Conservation (phyloP, 1,140 invertebrate species). For the Papilio dardanus region DNA sequence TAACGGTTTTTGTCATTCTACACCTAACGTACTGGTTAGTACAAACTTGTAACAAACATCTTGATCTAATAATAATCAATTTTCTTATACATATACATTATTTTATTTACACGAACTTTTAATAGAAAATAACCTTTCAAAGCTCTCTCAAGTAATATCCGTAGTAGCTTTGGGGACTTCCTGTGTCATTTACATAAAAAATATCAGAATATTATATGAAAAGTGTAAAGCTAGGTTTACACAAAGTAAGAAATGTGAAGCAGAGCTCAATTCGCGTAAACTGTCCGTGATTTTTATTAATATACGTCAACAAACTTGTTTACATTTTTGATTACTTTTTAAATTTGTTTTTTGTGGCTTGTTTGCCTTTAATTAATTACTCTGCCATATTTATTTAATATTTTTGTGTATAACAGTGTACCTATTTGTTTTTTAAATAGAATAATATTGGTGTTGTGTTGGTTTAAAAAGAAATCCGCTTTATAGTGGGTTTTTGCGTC, state of each 20-base stretch:
- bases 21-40: background rate
- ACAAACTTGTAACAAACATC: background rate
- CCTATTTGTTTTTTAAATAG: background rate
- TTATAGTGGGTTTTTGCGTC: constrained; percentile 1
- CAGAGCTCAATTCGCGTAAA: background rate
- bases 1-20: background rate
- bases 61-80: background rate
- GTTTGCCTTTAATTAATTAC: too few species aligned
- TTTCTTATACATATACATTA: background rate
- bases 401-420: background rate
- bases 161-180: background rate
- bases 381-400: background rate
- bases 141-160: constrained; percentile 2
- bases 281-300: too few species aligned
- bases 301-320: too few species aligned
- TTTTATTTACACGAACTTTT: background rate
- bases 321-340: too few species aligned
- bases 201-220: background rate
- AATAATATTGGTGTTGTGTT: background rate
- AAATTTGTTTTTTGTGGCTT: too few species aligned
- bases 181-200: constrained; percentile 4
- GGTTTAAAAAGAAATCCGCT: background rate
- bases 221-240: background rate
- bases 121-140: background rate
- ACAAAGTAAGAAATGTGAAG: too few species aligned